Conservation (phyloP, 2,113 vertebrate species). For the Chionodraco myersi region DNA sequence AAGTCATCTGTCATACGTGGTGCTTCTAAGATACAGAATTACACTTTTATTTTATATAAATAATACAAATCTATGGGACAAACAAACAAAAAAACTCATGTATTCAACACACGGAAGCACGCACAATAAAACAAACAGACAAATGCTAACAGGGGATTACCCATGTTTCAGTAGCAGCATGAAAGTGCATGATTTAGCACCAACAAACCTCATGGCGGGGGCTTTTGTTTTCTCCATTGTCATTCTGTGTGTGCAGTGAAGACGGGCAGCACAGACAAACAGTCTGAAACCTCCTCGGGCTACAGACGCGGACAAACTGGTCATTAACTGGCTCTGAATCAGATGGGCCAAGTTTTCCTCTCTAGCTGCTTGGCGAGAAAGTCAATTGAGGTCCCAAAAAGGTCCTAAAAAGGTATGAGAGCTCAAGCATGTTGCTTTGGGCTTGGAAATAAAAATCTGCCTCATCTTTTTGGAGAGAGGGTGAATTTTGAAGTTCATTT, state of each 20-base stretch:
- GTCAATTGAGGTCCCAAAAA: conserved; percentile 24
- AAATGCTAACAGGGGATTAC: conserved; percentile 30
- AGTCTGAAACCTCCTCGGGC: conserved; percentile 70
- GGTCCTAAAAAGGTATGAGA: conserved; percentile 34
- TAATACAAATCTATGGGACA: conserved; percentile 38
- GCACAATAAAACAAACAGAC: conserved; percentile 25
- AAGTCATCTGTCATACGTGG: conserved; percentile 39
- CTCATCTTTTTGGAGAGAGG: conserved; percentile 46
- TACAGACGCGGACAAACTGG: conserved; percentile 34
- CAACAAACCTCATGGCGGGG: conserved; percentile 71
- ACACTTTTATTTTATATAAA: conserved; percentile 49
- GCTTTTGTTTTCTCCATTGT: conserved; percentile 73
- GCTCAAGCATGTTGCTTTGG: conserved; percentile 27
- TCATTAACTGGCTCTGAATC: conserved; percentile 56
- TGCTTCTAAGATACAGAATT: conserved; percentile 37
- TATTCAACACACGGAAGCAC: conserved; percentile 40
- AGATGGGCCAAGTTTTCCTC: conserved; percentile 43
- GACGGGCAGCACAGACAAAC: conserved; percentile 41
- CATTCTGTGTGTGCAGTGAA: conserved; percentile 39
- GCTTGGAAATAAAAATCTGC: conserved; percentile 42
- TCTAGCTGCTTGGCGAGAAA: conserved; percentile 42
- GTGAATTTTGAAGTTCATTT: conserved; percentile 57
- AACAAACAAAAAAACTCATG: conserved; percentile 12
- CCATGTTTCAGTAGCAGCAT: conserved; percentile 65
- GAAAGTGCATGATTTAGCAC: conserved; percentile 72